Evolutionary conservation across 2,797 vertebrate species (phyloP).

Genomic region (Nyctibius grandis): DNA sequence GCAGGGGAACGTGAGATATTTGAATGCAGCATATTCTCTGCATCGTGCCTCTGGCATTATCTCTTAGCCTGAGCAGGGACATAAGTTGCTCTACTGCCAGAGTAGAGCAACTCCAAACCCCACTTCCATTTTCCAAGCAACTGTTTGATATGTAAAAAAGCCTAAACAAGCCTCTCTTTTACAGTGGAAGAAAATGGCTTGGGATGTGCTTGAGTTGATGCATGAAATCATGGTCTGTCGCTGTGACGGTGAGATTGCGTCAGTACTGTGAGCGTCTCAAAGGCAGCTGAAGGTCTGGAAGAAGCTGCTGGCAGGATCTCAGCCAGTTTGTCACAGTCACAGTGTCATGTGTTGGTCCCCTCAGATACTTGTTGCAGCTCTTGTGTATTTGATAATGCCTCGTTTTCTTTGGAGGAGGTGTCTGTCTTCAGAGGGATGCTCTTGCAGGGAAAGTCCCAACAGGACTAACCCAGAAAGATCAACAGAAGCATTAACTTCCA

Average conservation of each 20-base stretch:
- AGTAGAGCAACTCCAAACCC: neutral
- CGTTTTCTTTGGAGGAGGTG: neutral
- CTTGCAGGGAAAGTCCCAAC: neutral
- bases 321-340: neutral
- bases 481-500: neutral
- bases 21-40: fast-evolving
- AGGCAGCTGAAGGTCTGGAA: conserved; percentile 5
- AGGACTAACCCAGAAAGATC: neutral
- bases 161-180: neutral
- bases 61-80: neutral
- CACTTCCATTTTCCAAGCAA: neutral
- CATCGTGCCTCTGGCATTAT: neutral
- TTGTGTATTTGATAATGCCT: neutral
- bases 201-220: neutral
- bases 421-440: neutral
- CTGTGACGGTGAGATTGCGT: neutral
- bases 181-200: neutral
- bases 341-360: neutral
- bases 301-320: conserved; percentile 11
- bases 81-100: neutral
- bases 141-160: neutral
- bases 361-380: neutral
- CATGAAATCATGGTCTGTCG: neutral
- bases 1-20: neutral
- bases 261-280: neutral